Evolutionary conservation across 2,113 vertebrate species (phyloP).

Genomic region (Nesogale talazaci): DNA sequence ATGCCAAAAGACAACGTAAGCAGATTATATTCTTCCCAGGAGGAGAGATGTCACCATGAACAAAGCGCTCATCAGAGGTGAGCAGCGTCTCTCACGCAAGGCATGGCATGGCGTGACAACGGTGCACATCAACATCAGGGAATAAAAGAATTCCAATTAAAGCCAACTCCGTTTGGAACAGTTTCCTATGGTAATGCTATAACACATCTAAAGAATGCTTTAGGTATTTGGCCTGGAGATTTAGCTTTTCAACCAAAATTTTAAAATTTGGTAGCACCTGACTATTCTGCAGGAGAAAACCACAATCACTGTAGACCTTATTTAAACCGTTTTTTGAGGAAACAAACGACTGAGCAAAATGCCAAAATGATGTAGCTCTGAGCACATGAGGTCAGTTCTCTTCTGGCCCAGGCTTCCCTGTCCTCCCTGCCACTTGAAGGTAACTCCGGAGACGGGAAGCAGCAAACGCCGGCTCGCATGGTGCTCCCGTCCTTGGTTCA

Average conservation of each 20-base stretch:
- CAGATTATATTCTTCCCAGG: slow-evolving; percentile 49
- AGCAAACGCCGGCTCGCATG: neutral
- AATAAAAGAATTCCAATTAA: slow-evolving; percentile 63
- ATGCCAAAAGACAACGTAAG: slow-evolving; percentile 34
- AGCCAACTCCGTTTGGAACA: slow-evolving; percentile 38
- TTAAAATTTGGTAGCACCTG: slow-evolving; percentile 72
- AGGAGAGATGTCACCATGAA: slow-evolving; percentile 40
- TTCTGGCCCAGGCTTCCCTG: neutral
- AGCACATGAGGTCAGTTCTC: slow-evolving; percentile 69
- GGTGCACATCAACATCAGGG: slow-evolving; percentile 48
- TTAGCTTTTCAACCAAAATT: slow-evolving; percentile 67
- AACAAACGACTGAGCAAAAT: slow-evolving; percentile 71
- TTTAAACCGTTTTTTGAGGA: slow-evolving; percentile 59
- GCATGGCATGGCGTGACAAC: neutral
- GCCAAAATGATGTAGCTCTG: slow-evolving; percentile 63
- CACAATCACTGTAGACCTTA: slow-evolving; percentile 29
- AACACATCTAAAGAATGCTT: slow-evolving; percentile 55
- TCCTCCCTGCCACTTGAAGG: slow-evolving; percentile 47
- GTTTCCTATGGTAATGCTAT: slow-evolving; percentile 15
- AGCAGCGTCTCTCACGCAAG: slow-evolving; percentile 31
- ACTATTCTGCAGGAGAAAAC: slow-evolving; percentile 48
- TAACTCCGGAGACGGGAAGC: slow-evolving; percentile 62
- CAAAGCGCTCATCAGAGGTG: slow-evolving; percentile 35
- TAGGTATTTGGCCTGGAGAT: slow-evolving; percentile 36
- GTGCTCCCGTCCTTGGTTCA: slow-evolving; percentile 54